Conservation (phyloP, 2,113 vertebrate species). For the Fulmarus glacialis region DNA sequence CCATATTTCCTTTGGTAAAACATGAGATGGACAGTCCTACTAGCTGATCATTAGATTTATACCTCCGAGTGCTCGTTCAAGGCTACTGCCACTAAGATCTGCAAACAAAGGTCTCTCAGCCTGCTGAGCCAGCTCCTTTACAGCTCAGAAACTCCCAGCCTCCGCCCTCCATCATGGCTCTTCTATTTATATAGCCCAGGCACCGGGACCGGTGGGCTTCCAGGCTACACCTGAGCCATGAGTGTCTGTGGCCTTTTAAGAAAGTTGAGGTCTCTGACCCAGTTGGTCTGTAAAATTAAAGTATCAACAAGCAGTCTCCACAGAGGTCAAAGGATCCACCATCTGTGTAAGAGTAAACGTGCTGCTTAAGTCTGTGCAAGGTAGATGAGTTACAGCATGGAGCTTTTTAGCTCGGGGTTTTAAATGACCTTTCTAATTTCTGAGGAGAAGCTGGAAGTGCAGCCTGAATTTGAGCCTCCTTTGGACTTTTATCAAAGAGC, state of each 20-base stretch:
- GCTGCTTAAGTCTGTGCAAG: background rate
- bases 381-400: background rate
- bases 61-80: background rate
- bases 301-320: background rate
- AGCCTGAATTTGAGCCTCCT: background rate
- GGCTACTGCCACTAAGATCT: background rate
- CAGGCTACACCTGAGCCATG: background rate
- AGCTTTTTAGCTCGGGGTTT: background rate
- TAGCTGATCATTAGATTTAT: background rate
- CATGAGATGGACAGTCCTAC: background rate
- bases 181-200: background rate
- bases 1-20: background rate
- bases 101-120: background rate
- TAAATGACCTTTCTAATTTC: background rate
- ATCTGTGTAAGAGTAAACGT: background rate
- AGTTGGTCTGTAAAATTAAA: background rate
- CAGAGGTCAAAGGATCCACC: background rate
- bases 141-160: background rate
- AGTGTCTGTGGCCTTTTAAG: background rate
- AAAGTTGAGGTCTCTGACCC: background rate
- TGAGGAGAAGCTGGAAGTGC: background rate
- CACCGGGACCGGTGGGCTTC: fast-evolving
- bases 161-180: fast-evolving
- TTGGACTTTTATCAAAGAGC: background rate
- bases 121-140: background rate